These are phyloP conservation scores for Platyrinchus mystaceus DNA, from an alignment of 2,797 vertebrate genomes.

Conservation along the genomic window DNA sequence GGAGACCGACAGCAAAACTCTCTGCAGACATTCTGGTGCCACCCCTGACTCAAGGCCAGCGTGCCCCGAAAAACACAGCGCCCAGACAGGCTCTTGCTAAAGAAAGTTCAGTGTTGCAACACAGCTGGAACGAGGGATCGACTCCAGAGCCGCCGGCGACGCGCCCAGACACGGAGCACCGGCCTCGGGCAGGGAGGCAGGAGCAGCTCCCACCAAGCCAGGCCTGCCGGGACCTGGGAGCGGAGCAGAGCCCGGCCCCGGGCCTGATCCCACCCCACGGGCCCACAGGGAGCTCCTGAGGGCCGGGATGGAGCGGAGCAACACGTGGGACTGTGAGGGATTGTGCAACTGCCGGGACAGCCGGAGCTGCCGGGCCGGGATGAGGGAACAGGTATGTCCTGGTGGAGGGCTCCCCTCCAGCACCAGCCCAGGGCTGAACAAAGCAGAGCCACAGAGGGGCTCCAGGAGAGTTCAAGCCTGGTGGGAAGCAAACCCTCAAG, in stretches of 20 bases:
- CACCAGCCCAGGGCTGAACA: rapidly evolving
- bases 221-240: neutral
- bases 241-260: neutral
- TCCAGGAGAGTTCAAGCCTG: neutral
- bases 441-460: neutral
- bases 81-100: neutral
- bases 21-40: neutral
- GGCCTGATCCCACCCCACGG: rapidly evolving
- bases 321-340: rapidly evolving
- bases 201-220: neutral
- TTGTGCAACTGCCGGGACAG: rapidly evolving
- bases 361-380: neutral
- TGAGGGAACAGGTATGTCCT: neutral
- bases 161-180: neutral
- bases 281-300: neutral
- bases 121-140: neutral
- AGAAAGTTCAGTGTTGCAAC: neutral
- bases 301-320: neutral
- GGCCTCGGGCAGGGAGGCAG: neutral
- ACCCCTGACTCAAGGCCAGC: neutral
- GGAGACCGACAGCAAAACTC: neutral
- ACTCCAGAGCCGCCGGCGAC: neutral
- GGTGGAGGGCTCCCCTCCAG: rapidly evolving
- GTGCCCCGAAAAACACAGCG: neutral
- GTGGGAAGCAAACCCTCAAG: neutral